Evolutionary conservation across 35 echinoderm and acorn worm genomes (phyloP), one percentile per base, ranked within the genome.

Genomic region (Ophiothrix spiculata): DNA sequence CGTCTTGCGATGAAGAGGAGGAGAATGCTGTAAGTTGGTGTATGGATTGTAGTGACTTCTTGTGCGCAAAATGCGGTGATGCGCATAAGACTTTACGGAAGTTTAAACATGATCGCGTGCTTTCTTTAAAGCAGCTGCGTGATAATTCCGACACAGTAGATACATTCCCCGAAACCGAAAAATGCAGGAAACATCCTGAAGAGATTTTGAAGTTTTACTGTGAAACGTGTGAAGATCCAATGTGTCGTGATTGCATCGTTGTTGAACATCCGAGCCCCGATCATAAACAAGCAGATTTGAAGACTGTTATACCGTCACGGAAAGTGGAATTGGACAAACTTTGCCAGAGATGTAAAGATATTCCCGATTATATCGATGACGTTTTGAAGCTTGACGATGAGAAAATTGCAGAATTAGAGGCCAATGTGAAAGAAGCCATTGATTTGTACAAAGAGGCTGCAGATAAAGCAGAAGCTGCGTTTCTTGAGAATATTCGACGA

Each of bases 201-300:
- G 78, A 80, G 17, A 38, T 36, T 15, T 39, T 29, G 29, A 19
- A 29, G 36, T 80, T 80, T 11, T 80, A 80, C 35, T 80, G 78
- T 40, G 78, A 80, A 39, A 80, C 78, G 32, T 80, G 78, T 80
- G 15, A 80, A 36, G 37, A 36, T 6, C 42, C 42, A 37, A 80
- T 80, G 17, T 80, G 78, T 23, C 33, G 23, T 0, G 36, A 0
- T 29, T 80, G 78, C 32, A 38, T 39, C 25, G 37, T 0, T 19
- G 33, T 80, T 39, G 36, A 80, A 15, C 78, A 80, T 37, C 42
- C 36, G 11, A 80, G 42, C 38, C 37, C 78, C 0, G 1, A 80
- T 10, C 78, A 80, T 80, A 36, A 40, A 25, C 42, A 80, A 15
- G 42, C 32, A 39, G 78, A 80, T n/a, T n/a, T n/a, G n/a, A n/a